Evolutionary conservation across 2,113 vertebrate species (phyloP).

Genomic region (Canis aureus): DNA sequence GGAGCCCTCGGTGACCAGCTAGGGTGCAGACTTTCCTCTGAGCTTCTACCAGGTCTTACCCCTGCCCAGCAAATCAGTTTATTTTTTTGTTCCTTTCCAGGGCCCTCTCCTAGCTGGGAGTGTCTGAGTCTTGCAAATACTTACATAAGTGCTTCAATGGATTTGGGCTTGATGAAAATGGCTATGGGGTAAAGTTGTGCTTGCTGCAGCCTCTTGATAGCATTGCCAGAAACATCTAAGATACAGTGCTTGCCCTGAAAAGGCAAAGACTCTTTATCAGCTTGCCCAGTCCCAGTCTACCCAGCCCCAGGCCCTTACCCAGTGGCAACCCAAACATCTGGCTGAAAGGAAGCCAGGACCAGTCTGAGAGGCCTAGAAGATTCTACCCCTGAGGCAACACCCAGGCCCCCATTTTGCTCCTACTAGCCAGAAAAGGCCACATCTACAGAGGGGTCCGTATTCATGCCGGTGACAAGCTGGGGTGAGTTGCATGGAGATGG

Average conservation of each 20-base stretch:
- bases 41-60: background rate
- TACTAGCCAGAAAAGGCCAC: background rate
- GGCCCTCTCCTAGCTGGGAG: background rate
- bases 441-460: background rate
- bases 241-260: conserved; percentile 98
- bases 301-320: background rate
- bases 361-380: background rate
- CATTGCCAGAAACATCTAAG: conserved; percentile 98
- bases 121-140: conserved; percentile 78
- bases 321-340: background rate
- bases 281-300: background rate
- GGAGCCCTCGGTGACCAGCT: background rate
- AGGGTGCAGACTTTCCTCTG: background rate
- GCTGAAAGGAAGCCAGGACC: background rate
- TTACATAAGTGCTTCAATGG: conserved; percentile 98
- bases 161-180: conserved; percentile 99
- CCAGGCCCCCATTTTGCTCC: background rate
- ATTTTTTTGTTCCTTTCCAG: background rate
- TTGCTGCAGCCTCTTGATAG: conserved; percentile 99
- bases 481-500: background rate
- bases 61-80: background rate
- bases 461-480: background rate
- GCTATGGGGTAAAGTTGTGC: conserved; percentile 98
- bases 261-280: conserved; percentile 51
- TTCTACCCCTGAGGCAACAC: background rate